Conservation (phyloP, 2,113 vertebrate species). For the Nicator chloris region DNA sequence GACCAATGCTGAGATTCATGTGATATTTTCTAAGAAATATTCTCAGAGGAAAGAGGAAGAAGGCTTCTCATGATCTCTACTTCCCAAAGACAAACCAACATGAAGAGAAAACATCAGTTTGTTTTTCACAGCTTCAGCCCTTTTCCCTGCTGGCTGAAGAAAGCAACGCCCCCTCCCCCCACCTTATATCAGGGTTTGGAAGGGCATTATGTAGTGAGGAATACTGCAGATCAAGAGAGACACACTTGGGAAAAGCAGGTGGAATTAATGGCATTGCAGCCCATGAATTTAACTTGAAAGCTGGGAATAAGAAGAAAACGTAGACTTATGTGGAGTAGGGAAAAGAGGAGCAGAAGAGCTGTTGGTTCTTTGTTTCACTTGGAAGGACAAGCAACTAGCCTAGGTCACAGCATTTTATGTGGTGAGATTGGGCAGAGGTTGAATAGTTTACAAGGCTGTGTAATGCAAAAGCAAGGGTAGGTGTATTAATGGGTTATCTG, state of each 20-base stretch:
- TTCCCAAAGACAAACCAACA: background rate
- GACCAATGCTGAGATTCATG: background rate
- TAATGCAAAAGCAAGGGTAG: background rate
- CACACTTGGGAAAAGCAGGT: background rate
- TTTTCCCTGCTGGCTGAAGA: background rate
- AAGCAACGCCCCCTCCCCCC: fast-evolving
- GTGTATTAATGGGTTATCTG: background rate
- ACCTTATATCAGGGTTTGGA: background rate
- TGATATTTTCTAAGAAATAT: background rate
- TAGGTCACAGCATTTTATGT: background rate
- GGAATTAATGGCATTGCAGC: background rate
- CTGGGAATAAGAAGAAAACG: background rate
- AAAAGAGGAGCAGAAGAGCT: background rate
- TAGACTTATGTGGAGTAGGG: background rate
- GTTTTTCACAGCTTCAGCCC: background rate
- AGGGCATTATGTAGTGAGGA: background rate
- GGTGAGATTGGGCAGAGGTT: background rate
- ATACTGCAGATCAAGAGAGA: background rate
- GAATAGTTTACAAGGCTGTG: background rate
- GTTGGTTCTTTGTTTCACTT: background rate
- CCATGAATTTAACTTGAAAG: background rate
- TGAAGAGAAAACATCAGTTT: background rate
- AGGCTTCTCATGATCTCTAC: background rate
- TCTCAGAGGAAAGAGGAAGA: background rate
- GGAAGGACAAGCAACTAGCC: background rate